Percentiles rank a stretch among this genome's conserved stretches.
These are phyloP conservation scores for Plemyria rubiginata DNA, from an alignment of 2,888 invertebrate genomes.

Conservation along the genomic window DNA sequence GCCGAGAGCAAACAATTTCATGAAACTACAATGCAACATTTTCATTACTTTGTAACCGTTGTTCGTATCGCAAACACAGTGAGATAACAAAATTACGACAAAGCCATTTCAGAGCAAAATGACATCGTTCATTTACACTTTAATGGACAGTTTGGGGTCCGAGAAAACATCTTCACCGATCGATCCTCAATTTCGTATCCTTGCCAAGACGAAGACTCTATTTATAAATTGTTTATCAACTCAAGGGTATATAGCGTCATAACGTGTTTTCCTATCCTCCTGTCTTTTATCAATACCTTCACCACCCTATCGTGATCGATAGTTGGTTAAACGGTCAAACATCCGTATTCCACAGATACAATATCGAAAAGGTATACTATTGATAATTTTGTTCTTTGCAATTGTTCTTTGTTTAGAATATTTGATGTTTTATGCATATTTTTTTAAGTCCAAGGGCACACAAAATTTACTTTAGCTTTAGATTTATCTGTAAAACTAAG, in stretches of 20 bases:
- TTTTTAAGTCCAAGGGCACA: too few species aligned
- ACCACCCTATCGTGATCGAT: slow-evolving; percentile 23
- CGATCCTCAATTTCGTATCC: slow-evolving; percentile 28
- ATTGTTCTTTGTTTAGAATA: too few species aligned
- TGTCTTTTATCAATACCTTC: slow-evolving; percentile 20
- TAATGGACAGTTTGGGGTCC: slow-evolving; percentile 31
- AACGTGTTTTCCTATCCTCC: slow-evolving; percentile 15
- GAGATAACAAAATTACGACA: slow-evolving; percentile 16
- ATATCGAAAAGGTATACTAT: slow-evolving; percentile 1
- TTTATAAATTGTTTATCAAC: slow-evolving; percentile 22
- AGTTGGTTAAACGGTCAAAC: slow-evolving; percentile 8
- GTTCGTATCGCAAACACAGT: slow-evolving; percentile 14
- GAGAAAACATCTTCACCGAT: slow-evolving; percentile 28
- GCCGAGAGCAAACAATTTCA: too few species aligned
- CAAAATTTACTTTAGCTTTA: too few species aligned
- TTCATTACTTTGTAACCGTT: neutral
- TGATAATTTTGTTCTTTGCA: neutral
- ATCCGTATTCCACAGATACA: neutral
- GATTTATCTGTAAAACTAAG: too few species aligned
- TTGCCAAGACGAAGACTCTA: slow-evolving; percentile 14
- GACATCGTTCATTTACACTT: slow-evolving; percentile 36
- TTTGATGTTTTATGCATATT: too few species aligned
- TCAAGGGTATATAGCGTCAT: neutral
- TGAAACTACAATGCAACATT: neutral
- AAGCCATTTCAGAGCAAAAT: slow-evolving; percentile 27